Percentiles rank a stretch among this genome's conserved stretches.
Conservation (phyloP, 2,113 vertebrate genomes). For the Ondatra zibethicus region DNA sequence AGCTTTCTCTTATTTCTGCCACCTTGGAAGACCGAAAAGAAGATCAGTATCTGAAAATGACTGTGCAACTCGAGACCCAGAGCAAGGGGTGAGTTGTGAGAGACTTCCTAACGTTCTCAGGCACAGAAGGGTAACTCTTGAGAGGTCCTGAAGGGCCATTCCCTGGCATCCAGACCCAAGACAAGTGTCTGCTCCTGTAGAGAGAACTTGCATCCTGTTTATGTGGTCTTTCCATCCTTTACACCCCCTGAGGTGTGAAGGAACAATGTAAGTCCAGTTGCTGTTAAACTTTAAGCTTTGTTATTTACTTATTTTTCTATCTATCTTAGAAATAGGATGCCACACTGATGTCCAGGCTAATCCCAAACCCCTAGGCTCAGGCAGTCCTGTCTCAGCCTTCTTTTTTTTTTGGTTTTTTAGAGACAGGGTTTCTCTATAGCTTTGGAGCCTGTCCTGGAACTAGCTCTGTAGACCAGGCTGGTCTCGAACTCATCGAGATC, state of each 20-base stretch:
- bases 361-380: background rate
- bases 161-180: too few relatives aligned
- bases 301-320: background rate
- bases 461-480: too few relatives aligned
- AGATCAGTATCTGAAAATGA: slow-evolving; percentile 91
- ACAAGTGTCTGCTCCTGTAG: background rate
- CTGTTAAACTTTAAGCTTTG: background rate
- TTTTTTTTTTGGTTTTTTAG: too few relatives aligned
- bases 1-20: slow-evolving; percentile 91
- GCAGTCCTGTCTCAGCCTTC: background rate
- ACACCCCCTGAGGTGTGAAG: background rate
- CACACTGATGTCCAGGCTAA: background rate
- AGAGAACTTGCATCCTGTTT: background rate
- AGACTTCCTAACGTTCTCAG: background rate
- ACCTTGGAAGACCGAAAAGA: slow-evolving; percentile 87
- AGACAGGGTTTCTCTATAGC: too few relatives aligned
- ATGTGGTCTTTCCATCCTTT: background rate
- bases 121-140: too few relatives aligned
- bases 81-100: slow-evolving; percentile 87
- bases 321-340: background rate
- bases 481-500: too few relatives aligned
- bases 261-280: background rate
- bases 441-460: too few relatives aligned
- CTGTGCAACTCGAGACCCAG: slow-evolving; percentile 89
- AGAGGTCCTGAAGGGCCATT: too few relatives aligned